phyloP scores from a whole-genome alignment of 2,888 invertebrate genomes.

The Meliscaeva auricollis region DNA sequence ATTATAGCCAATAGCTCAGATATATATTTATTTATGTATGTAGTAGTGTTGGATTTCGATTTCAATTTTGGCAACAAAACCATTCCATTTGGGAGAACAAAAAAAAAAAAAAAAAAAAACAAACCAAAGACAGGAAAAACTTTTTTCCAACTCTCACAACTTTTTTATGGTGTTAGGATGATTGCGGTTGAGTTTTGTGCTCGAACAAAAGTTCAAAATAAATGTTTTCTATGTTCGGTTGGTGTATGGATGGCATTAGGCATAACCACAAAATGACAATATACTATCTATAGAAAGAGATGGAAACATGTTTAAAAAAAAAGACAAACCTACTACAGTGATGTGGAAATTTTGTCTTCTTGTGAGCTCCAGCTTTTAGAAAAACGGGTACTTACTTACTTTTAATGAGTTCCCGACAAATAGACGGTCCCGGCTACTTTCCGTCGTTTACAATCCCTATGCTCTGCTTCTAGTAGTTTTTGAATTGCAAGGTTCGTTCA shows the following conservation, averaged over 20 bases:
- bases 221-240: constrained; percentile 2
- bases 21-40: neutral
- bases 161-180: constrained; percentile 69
- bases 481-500: no score
- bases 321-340: constrained; percentile 46
- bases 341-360: constrained; percentile 4
- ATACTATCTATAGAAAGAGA: constrained; percentile 6
- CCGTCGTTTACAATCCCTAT: no score
- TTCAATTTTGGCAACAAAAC: constrained; percentile 60
- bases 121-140: constrained; percentile 48
- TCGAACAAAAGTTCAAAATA: constrained; percentile 40
- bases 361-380: neutral
- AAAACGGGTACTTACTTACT: neutral
- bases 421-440: no score
- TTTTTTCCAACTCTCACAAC: constrained; percentile 35
- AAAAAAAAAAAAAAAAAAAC: constrained; percentile 18
- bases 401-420: no score
- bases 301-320: constrained; percentile 52
- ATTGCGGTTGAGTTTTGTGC: constrained; percentile 65
- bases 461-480: no score
- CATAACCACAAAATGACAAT: constrained; percentile 57
- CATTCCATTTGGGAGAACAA: constrained; percentile 27
- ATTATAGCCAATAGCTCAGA: constrained; percentile 27
- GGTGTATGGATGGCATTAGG: constrained; percentile 18
- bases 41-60: constrained; percentile 44